phyloP scores from a whole-genome alignment of 1,140 invertebrate species.

The Hermetia illucens region DNA sequence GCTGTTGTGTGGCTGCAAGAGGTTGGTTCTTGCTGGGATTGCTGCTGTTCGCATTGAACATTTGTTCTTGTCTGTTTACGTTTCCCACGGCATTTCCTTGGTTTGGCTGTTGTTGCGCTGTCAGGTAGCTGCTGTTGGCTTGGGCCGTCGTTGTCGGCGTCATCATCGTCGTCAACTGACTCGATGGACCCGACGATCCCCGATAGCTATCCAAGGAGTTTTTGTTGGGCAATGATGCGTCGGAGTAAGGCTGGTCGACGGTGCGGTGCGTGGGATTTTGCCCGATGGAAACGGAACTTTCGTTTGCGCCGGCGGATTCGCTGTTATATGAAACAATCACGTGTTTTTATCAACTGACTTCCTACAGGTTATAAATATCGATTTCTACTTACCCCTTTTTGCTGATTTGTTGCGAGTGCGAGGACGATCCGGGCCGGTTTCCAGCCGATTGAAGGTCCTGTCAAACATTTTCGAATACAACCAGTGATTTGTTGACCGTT shows the following conservation, averaged over 20 bases:
- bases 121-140: conserved; percentile 16
- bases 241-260: conserved; percentile 28
- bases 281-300: conserved; percentile 62
- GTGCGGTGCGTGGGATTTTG: conserved; percentile 58
- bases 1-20: conserved; percentile 9
- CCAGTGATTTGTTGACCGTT: conserved; percentile 30
- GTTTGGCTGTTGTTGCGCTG: conserved; percentile 11
- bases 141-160: conserved; percentile 14
- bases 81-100: conserved; percentile 2
- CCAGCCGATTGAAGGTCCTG: conserved; percentile 29
- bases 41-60: conserved; percentile 10
- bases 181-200: conserved; percentile 33
- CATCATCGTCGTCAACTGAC: conserved; percentile 23
- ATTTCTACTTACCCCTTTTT: conserved; percentile 11
- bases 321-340: conserved; percentile 6
- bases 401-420: conserved; percentile 26
- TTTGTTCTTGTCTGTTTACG: not conserved
- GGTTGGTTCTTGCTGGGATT: conserved; percentile 11
- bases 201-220: conserved; percentile 46
- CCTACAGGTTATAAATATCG: not conserved
- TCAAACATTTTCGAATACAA: conserved; percentile 33
- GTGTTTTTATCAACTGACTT: conserved; percentile 4
- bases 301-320: conserved; percentile 48
- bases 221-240: conserved; percentile 35
- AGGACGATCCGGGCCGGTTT: conserved; percentile 29